These are phyloP conservation scores for Hemichromis elongatus DNA, from an alignment of 2,113 vertebrate species.

Conservation along the genomic window DNA sequence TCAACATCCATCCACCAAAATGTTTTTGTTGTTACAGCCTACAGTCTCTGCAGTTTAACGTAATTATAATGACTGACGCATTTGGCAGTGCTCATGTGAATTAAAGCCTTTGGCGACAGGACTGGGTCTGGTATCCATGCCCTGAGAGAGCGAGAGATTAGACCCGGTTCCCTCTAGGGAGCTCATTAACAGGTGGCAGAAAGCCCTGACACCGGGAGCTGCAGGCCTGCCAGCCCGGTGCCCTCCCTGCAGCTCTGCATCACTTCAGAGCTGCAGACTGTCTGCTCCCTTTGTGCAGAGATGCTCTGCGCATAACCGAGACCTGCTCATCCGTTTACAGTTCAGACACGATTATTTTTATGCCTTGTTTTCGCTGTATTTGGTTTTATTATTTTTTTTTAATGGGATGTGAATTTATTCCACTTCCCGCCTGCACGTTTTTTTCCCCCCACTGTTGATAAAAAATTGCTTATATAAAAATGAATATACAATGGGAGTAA, in stretches of 20 bases:
- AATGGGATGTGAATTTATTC: neutral
- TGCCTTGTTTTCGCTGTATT: neutral
- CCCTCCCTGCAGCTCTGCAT: neutral
- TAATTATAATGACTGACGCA: neutral
- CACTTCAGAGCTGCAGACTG: neutral
- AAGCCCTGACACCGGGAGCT: constrained; percentile 65
- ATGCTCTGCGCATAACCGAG: neutral
- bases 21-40: neutral
- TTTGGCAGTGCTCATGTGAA: constrained; percentile 16
- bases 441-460: neutral
- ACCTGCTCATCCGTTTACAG: neutral
- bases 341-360: neutral
- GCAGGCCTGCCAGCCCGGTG: constrained; percentile 76
- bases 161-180: constrained; percentile 64
- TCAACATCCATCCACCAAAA: neutral
- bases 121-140: constrained; percentile 32
- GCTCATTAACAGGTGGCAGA: constrained; percentile 94
- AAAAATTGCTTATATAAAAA: neutral
- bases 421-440: neutral
- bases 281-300: neutral
- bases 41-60: neutral
- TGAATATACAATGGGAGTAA: neutral
- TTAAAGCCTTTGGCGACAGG: constrained; percentile 51
- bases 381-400: neutral
- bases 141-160: constrained; percentile 43